phyloP scores from a whole-genome alignment of 1,140 invertebrate species.

The Batillaria attramentaria region DNA sequence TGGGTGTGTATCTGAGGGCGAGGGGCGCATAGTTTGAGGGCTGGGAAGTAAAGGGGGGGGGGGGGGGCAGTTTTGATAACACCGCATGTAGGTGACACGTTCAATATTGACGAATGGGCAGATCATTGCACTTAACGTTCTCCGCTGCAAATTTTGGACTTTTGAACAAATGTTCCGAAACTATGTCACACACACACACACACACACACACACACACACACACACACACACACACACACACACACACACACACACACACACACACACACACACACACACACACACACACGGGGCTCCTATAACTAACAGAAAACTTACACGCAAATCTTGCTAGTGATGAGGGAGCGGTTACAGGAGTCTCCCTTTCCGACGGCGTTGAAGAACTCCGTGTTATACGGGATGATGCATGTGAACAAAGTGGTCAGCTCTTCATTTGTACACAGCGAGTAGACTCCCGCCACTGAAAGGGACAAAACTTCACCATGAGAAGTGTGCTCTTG shows the following conservation, averaged over 20 bases:
- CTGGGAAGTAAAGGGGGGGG: too few species aligned
- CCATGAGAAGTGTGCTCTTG: too few species aligned
- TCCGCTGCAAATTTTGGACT: not conserved
- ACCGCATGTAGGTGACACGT: too few species aligned
- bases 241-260: not conserved
- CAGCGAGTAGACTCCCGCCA: too few species aligned
- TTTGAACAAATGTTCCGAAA: too few species aligned
- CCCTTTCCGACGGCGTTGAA: not conserved
- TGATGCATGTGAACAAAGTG: not conserved
- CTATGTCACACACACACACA: too few species aligned
- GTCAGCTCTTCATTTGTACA: not conserved
- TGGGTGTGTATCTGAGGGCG: too few species aligned
- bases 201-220: not conserved
- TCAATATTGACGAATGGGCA: too few species aligned
- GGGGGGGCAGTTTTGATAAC: too few species aligned
- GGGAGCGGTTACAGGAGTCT: not conserved
- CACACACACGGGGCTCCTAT: not conserved
- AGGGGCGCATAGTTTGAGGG: too few species aligned
- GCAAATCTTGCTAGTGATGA: not conserved
- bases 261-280: not conserved
- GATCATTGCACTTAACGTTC: too few species aligned
- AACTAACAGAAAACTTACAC: not conserved
- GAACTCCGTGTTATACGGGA: not conserved
- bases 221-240: not conserved
- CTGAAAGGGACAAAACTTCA: too few species aligned